phyloP scores from a whole-genome alignment of 2,113 vertebrate species.

The Hyaena hyaena region DNA sequence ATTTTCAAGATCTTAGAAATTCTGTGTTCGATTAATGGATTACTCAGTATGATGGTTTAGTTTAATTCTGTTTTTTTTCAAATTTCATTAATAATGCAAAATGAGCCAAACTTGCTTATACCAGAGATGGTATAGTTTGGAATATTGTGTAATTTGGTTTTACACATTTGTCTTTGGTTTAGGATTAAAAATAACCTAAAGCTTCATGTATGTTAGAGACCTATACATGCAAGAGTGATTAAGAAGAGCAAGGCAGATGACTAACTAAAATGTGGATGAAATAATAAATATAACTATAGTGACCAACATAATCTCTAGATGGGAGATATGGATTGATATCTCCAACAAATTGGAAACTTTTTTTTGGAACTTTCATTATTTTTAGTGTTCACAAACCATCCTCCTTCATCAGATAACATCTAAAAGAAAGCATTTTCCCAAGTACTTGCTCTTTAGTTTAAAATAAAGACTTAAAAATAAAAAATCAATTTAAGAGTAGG shows the following conservation, averaged over 20 bases:
- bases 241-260: not conserved
- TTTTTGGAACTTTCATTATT: slow-evolving; percentile 16
- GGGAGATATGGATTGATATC: not conserved
- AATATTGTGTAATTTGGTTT: slow-evolving; percentile 21
- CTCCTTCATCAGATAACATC: not conserved
- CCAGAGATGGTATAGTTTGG: not conserved
- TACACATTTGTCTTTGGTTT: slow-evolving; percentile 25
- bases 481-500: slow-evolving; percentile 18
- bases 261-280: slow-evolving; percentile 9
- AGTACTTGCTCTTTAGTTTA: not conserved
- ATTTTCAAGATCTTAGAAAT: not conserved
- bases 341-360: not conserved
- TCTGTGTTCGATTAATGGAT: not conserved
- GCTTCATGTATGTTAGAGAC: not conserved
- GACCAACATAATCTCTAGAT: not conserved
- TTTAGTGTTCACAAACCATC: not conserved
- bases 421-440: not conserved
- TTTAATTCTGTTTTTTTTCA: not conserved
- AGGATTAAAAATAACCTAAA: not conserved
- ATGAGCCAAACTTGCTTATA: not conserved
- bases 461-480: slow-evolving; percentile 49
- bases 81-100: slow-evolving; percentile 6
- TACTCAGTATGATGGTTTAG: not conserved
- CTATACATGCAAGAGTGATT: not conserved
- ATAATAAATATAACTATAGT: not conserved